Percentiles rank a stretch among this genome's conserved stretches.
Evolutionary conservation across 2,888 invertebrate species (phyloP).

Genomic region (Nomada hirtipes): DNA sequence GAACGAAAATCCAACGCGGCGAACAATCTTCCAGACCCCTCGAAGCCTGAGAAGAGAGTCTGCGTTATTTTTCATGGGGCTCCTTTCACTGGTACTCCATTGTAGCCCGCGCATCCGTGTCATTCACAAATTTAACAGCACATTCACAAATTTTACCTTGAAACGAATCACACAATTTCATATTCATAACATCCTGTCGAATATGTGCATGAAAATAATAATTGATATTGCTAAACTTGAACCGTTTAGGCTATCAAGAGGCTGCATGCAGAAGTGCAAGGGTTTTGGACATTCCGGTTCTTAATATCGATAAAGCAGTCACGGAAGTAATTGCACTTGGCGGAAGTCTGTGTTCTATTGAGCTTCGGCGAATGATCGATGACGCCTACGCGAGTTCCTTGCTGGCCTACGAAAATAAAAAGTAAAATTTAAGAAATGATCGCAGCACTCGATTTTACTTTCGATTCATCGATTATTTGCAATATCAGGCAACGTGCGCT

Average conservation of each 20-base stretch:
- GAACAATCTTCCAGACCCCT: slow-evolving; percentile 41
- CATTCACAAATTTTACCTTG: background rate
- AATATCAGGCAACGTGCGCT: background rate
- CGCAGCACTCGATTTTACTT: background rate
- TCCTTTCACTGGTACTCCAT: slow-evolving; percentile 81
- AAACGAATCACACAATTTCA: no score
- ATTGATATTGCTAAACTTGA: background rate
- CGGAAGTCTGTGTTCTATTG: slow-evolving; percentile 57
- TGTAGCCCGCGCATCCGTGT: background rate
- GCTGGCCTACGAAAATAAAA: slow-evolving; percentile 37
- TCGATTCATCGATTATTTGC: background rate
- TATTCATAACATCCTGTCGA: no score
- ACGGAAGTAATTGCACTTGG: slow-evolving; percentile 70
- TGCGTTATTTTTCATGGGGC: slow-evolving; percentile 85
- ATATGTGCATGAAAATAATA: no score
- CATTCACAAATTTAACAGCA: background rate
- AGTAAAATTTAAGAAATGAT: slow-evolving; percentile 11
- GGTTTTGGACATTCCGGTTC: slow-evolving; percentile 68
- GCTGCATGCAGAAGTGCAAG: slow-evolving; percentile 84
- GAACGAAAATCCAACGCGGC: slow-evolving; percentile 27
- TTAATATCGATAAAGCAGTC: slow-evolving; percentile 72
- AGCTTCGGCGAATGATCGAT: slow-evolving; percentile 73
- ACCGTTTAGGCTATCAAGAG: slow-evolving; percentile 84
- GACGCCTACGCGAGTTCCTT: slow-evolving; percentile 68
- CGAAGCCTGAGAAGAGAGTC: slow-evolving; percentile 75